Conservation (phyloP, 2,113 vertebrate species). For the Colinus virginianus region DNA sequence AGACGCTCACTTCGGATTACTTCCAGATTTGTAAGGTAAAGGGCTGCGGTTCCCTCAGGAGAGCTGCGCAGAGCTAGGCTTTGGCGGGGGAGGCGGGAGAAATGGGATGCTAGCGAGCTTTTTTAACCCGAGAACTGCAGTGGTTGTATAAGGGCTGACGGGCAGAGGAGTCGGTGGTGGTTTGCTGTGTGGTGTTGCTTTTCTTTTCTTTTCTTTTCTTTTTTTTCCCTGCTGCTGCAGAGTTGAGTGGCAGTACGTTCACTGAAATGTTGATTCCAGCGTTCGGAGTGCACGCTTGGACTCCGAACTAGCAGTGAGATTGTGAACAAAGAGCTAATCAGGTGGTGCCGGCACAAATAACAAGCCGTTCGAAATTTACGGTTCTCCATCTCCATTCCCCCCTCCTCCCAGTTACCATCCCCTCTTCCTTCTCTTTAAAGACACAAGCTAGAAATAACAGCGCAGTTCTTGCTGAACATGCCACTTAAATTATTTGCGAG, state of each 20-base stretch:
- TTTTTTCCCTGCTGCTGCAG: background rate
- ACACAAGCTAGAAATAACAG: background rate
- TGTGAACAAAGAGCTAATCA: background rate
- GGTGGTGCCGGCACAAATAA: background rate
- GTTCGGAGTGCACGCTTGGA: background rate
- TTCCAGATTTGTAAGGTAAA: slow-evolving; percentile 98
- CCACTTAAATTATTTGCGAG: background rate
- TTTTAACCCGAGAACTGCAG: slow-evolving; percentile 39
- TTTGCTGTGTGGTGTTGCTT: background rate
- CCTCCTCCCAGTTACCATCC: background rate
- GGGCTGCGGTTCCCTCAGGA: slow-evolving; percentile 30
- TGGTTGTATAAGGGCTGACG: slow-evolving; percentile 51
- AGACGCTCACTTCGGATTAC: slow-evolving; percentile 93
- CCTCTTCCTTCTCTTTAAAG: background rate
- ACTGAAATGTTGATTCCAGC: background rate
- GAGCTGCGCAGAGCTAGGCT: background rate
- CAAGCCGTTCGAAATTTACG: background rate
- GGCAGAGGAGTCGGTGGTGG: background rate
- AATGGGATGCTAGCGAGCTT: background rate
- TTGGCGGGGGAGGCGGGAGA: background rate
- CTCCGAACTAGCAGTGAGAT: background rate
- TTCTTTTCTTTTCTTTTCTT: background rate
- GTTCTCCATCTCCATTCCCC: background rate
- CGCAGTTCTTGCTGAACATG: background rate
- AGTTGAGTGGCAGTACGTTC: slow-evolving; percentile 6